Base-by-base conservation (phyloP, 2,888 invertebrate species). In the Lithophane socia region DNA sequence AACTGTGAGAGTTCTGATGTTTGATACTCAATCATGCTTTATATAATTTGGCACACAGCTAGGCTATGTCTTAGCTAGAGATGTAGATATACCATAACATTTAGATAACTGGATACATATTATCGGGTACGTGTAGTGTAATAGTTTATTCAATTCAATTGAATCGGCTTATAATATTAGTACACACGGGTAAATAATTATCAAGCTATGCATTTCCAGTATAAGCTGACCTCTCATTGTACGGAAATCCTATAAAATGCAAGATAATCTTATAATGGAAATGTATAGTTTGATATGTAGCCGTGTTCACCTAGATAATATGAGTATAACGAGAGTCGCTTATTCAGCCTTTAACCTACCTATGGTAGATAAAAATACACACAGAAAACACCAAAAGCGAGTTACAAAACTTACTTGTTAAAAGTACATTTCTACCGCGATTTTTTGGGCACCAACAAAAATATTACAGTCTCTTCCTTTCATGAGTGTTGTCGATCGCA, bases 301-400 rank as follows among this genome's bases (percentile, higher is more conserved):
- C 37, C 37, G 37, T 5, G 37, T 37, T 4, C 18, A 29, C 9
- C 21, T 67, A 67, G 9, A 29, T 42, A 52, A 71, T n/a, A 42
- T 9, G 13, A 52, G 49, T 77, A 65, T 5, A 37, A 58, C n/a
- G 44, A 67, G 16, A 49, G 9, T n/a, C n/a, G 5, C 16, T 29
- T 18, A 18, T 58, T 42, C 16, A 12, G 16, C 21, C n/a, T 54
- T 56, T 37, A 37, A 29, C 18, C 29, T 24, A 42, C 21, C 24
- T n/a, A 37, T 8, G 3, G 49, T 47, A 64, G 47, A 21, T 56
- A 5, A 42, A 29, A 37, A 52, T 47, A 63, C 21, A 21, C 37
- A 74, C 4, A 61, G 44, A 60, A 29, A 16, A 42, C 37, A 54
- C 21, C 21, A 49, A 77, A 44, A 52, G n/a, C 49, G 56, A 65